These are phyloP conservation scores for Nipponacmea schrenckii DNA, from an alignment of 2,888 invertebrate genomes.

Conservation along the genomic window DNA sequence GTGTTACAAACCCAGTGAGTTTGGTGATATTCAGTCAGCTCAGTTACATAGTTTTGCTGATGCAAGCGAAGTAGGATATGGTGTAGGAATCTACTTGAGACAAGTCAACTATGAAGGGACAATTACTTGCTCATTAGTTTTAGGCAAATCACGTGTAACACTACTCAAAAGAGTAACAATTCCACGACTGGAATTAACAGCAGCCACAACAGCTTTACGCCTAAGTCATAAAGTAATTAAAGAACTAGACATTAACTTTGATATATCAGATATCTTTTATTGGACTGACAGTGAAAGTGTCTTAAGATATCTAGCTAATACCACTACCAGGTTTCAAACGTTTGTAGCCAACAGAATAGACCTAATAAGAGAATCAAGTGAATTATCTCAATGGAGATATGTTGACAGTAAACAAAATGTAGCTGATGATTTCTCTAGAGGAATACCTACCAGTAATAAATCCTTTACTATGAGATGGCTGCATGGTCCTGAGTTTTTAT, in stretches of 20 bases:
- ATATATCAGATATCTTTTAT: conserved; percentile 2
- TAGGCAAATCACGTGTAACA: conserved; percentile 14
- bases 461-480: not conserved
- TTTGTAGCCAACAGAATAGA: conserved; percentile 16
- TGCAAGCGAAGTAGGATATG: conserved; percentile 17
- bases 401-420: not conserved
- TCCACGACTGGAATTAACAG: conserved; percentile 19
- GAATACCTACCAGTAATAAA: too few species aligned
- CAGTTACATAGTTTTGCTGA: conserved; percentile 20
- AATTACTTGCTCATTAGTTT: conserved; percentile 15
- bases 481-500: conserved; percentile 8
- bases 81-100: conserved; percentile 15
- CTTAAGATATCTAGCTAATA: conserved; percentile 12
- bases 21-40: not conserved
- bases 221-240: not conserved
- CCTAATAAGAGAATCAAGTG: conserved; percentile 8
- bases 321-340: conserved; percentile 13
- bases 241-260: conserved; percentile 9
- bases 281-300: conserved; percentile 9
- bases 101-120: not conserved
- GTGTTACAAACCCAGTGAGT: conserved; percentile 5
- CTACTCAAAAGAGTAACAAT: conserved; percentile 16
- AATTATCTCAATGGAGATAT: conserved; percentile 4
- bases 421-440: conserved; percentile 9
- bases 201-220: not conserved